Base-by-base conservation (phyloP, 1,140 invertebrate species). In the Leguminivora glycinivorella region DNA sequence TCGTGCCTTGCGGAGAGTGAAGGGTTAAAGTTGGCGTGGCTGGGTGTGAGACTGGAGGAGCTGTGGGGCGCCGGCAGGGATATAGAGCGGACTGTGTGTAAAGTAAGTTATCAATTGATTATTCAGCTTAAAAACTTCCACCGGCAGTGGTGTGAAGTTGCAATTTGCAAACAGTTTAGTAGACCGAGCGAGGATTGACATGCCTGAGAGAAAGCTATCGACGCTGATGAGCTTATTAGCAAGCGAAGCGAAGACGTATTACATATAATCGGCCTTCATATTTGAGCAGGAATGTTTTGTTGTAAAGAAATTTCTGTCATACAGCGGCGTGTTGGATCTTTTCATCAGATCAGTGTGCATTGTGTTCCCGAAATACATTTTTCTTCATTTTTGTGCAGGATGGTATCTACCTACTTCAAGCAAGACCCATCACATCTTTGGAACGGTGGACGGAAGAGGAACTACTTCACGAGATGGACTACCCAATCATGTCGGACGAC, bases 401-500 rank as follows among this genome's bases (percentile, higher is more conserved):
- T 26, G 83, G 87, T 9, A 90, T 95, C 69, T 95, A 93, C 82
- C 82, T 96, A 14, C 83, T 96, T n/a, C 95, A 96, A 93, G 93
- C 95, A 4, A 91, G 96, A 40, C 95, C 95, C 1, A 94, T 97
- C 31, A 96, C 96, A 1, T 94, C 94, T 0, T 73, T 96, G 4
- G 93, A 95, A 29, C 79, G 90, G 1, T 96, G 95, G 94, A 94
- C 93, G 1, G 94, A 96, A 70, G 95, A 94, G 75, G 96, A 97
- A 78, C 75, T 97, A 9, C 85, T 93, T 1, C 95, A 96, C 80
- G 96, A 97, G 83, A 91, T 95, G 74, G 95, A 96, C 87, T 87
- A 90, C 9, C 87, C 94, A 0, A 80, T 95, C 9, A 90, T 94
- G 81, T 87, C 93, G 12, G 90, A 93, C 66, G 87, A 93, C 14